phyloP scores from a whole-genome alignment of 2,113 vertebrate genomes.

The human (Homo sapiens) region GRCh38 chr13:26300501-26301000 shows the following conservation, averaged over 20 bases:
- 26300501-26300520: not conserved
- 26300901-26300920: not conserved
- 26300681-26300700: not conserved
- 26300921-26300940: not conserved
- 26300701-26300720: not conserved
- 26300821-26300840: not conserved
- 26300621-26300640: not conserved
- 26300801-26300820: not conserved
- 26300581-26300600: conserved; percentile 13
- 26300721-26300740: not conserved
- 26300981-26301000: not conserved
- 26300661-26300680: not conserved
- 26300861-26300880: not conserved
- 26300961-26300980: not conserved
- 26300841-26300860: not conserved
- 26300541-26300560: not conserved
- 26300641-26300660: not conserved
- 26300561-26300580: not conserved
- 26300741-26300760: not conserved
- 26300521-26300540: not conserved
- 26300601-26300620: not conserved
- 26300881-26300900: not conserved
- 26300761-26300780: not conserved
- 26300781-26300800: not conserved
- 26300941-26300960: not conserved